Evolutionary conservation across 2,888 invertebrate genomes (phyloP), one percentile per base, ranked within the genome.

Genomic region (Parelbella ahira): DNA sequence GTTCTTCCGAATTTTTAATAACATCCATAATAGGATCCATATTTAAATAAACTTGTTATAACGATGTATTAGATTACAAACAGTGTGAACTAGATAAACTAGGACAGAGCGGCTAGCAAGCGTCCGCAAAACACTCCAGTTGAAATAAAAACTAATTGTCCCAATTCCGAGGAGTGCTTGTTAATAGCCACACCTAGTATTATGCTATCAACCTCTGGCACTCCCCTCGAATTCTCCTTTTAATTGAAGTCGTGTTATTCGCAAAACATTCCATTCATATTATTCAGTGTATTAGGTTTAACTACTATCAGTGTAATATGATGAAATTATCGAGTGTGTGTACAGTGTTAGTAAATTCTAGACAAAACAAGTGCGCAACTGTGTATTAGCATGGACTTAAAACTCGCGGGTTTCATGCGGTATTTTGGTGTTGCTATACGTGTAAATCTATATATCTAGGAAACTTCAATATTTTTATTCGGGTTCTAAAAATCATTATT

Each of bases 1-100:
- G 89, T 55, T 90, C 90, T 32, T 75, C 75, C 15, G 79, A 76
- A 51, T 83, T 82, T 59, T 78, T 77, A 36, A 83, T 69, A 36
- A 72, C 76, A 27, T 78, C 86, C 71, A 84, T 80, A 43, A 84
- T 45, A 6, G 71, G 67, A 66, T 84, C 83, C 83, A 82, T 82
- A n/a, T n/a, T n/a, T 5, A 23, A 12, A n/a, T 28, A 38, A 39
- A 47, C 18, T 12, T 25, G 37, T 37, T 50, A 30, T 37, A 20
- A 30, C 28, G 34, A 37, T 28, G 23, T 33, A 37, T 25, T 32
- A 12, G 15, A 45, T 34, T 34, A 38, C 24, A 44, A 41, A 41
- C 28, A 43, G 28, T 13, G 37, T 42, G 45, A 44, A 43, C 30
- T 15, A 20, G 44, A 37, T 44, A 44, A 54, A 56, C 43, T 50